These are phyloP conservation scores for Onychomys torridus DNA, from an alignment of 2,797 vertebrate genomes.

Conservation along the genomic window DNA sequence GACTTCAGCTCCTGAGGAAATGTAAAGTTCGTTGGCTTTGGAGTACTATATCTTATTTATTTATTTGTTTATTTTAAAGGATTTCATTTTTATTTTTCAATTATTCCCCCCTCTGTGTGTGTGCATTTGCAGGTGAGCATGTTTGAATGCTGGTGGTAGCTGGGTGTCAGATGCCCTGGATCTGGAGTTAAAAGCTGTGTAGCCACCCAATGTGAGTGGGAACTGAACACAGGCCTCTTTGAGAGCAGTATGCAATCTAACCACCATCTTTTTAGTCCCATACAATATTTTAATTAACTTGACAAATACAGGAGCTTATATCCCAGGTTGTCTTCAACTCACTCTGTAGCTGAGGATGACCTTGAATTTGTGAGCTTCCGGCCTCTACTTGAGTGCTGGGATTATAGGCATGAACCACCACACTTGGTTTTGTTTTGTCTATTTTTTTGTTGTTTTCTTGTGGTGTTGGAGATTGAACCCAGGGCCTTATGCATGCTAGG, in stretches of 20 bases:
- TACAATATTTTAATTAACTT: background rate
- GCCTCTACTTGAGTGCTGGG: background rate
- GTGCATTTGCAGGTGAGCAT: background rate
- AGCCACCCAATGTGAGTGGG: background rate
- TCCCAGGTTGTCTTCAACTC: background rate
- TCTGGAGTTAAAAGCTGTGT: background rate
- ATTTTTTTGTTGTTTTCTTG: background rate
- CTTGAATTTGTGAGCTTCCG: background rate
- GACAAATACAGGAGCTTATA: background rate
- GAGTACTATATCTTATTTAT: background rate
- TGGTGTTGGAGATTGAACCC: background rate
- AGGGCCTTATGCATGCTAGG: background rate
- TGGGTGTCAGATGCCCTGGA: background rate
- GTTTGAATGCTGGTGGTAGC: background rate
- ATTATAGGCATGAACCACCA: background rate
- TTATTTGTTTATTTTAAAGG: too few relatives aligned
- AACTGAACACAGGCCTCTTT: background rate
- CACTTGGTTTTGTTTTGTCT: background rate
- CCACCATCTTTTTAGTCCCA: background rate
- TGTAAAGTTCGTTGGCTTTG: slow-evolving; percentile 22
- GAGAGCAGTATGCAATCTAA: background rate
- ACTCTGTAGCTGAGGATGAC: background rate
- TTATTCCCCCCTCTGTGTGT: background rate
- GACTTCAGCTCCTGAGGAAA: background rate
- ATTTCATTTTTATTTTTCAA: background rate